Conservation (phyloP, 2,113 vertebrate genomes). For the Leptobrachium leishanense region DNA sequence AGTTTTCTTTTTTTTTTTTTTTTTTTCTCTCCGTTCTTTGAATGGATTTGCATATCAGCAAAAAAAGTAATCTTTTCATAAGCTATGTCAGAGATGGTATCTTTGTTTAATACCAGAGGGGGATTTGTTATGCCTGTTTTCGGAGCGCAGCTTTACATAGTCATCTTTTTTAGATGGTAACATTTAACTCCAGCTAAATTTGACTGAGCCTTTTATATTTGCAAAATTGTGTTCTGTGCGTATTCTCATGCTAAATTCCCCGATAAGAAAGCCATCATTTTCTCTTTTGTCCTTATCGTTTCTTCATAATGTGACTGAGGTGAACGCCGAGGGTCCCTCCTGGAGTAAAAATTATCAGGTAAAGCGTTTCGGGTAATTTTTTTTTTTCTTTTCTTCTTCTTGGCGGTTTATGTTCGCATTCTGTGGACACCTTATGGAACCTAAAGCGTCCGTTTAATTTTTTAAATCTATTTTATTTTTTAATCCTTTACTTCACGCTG, state of each 20-base stretch:
- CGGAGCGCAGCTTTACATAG: slow-evolving; percentile 4
- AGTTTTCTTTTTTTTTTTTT: background rate
- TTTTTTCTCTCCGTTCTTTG: slow-evolving; percentile 2
- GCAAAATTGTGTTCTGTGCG: slow-evolving; percentile 47
- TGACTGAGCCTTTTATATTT: slow-evolving; percentile 38
- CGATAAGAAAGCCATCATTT: slow-evolving; percentile 55
- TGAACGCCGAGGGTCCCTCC: slow-evolving; percentile 54
- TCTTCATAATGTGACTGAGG: slow-evolving; percentile 59
- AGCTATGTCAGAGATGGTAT: slow-evolving; percentile 34
- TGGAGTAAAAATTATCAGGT: slow-evolving; percentile 57
- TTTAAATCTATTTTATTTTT: slow-evolving; percentile 52
- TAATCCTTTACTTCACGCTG: slow-evolving; percentile 76
- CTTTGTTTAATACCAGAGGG: slow-evolving; percentile 25
- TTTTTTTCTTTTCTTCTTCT: slow-evolving; percentile 57
- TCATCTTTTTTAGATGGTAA: slow-evolving; percentile 16
- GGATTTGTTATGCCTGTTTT: slow-evolving; percentile 35
- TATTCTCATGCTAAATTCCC: slow-evolving; percentile 52
- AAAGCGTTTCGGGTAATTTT: slow-evolving; percentile 59
- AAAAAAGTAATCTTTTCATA: slow-evolving; percentile 35
- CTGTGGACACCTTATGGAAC: slow-evolving; percentile 76
- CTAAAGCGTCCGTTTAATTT: slow-evolving; percentile 62
- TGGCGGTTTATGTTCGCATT: slow-evolving; percentile 67
- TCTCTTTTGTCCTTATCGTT: slow-evolving; percentile 53
- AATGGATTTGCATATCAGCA: slow-evolving; percentile 40
- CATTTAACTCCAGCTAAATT: slow-evolving; percentile 45